Percentiles rank a stretch among this genome's conserved stretches.
These are phyloP conservation scores for Condylura cristata DNA, from an alignment of 2,113 vertebrate genomes.

Conservation along the genomic window DNA sequence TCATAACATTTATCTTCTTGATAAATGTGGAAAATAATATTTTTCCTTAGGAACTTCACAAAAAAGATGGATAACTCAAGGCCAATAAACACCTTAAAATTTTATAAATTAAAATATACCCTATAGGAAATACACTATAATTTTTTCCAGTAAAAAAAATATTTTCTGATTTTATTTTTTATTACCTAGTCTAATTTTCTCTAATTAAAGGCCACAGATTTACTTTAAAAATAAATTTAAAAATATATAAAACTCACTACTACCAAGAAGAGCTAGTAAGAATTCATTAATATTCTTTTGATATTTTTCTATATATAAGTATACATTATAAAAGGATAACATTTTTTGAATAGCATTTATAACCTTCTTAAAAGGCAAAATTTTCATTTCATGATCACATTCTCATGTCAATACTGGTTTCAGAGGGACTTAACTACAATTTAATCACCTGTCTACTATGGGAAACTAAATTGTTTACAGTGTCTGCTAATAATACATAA, in stretches of 20 bases:
- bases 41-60: slow-evolving; percentile 16
- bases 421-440: slow-evolving; percentile 20
- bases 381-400: background rate
- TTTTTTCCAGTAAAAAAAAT: background rate
- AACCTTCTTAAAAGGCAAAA: slow-evolving; percentile 43
- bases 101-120: background rate
- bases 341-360: slow-evolving; percentile 7
- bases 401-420: background rate
- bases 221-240: background rate
- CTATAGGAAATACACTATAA: background rate
- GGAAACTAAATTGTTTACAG: background rate
- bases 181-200: slow-evolving; percentile 28
- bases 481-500: background rate
- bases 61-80: background rate
- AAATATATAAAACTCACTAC: background rate
- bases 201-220: background rate
- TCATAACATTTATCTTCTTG: background rate
- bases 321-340: background rate
- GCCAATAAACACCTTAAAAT: background rate
- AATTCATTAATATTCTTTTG: background rate
- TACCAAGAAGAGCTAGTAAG: background rate
- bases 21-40: slow-evolving; percentile 35
- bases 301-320: background rate
- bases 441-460: background rate
- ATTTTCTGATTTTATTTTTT: slow-evolving; percentile 36